Evolutionary conservation across 2,888 invertebrate species (phyloP).

Genomic region (Octodonta nipae): DNA sequence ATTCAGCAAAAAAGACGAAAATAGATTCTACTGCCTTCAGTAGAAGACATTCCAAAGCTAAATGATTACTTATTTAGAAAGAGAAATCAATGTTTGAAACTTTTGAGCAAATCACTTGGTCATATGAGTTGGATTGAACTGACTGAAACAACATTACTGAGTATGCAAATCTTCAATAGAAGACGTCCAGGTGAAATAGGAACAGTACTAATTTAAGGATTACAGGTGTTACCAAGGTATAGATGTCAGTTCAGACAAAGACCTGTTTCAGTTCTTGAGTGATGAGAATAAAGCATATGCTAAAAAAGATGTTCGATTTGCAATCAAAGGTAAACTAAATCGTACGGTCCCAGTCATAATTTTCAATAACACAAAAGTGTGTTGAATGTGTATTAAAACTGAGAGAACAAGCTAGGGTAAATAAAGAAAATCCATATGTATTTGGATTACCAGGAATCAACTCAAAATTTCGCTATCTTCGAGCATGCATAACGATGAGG

Average conservation of each 20-base stretch:
- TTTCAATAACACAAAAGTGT: constrained; percentile 5
- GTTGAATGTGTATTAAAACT: constrained; percentile 6
- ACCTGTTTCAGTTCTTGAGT: constrained; percentile 3
- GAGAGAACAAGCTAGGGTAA: constrained; percentile 6
- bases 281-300: constrained; percentile 3
- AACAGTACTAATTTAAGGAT: constrained; percentile 4
- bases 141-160: constrained; percentile 4
- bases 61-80: constrained; percentile 2
- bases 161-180: constrained; percentile 5
- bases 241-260: constrained; percentile 2
- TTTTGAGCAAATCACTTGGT: background rate
- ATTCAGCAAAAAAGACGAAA: constrained; percentile 5
- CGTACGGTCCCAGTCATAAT: constrained; percentile 7
- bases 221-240: constrained; percentile 2
- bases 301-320: constrained; percentile 7
- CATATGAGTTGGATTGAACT: constrained; percentile 1
- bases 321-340: constrained; percentile 6
- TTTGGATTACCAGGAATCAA: constrained; percentile 10
- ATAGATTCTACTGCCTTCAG: constrained; percentile 4
- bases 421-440: constrained; percentile 7
- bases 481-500: constrained; percentile 17
- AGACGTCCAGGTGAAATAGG: constrained; percentile 6
- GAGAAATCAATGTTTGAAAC: constrained; percentile 3
- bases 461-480: constrained; percentile 7
- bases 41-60: constrained; percentile 5